These are phyloP conservation scores for Melitaea athalia DNA, from an alignment of 2,888 invertebrate genomes.

Conservation along the genomic window DNA sequence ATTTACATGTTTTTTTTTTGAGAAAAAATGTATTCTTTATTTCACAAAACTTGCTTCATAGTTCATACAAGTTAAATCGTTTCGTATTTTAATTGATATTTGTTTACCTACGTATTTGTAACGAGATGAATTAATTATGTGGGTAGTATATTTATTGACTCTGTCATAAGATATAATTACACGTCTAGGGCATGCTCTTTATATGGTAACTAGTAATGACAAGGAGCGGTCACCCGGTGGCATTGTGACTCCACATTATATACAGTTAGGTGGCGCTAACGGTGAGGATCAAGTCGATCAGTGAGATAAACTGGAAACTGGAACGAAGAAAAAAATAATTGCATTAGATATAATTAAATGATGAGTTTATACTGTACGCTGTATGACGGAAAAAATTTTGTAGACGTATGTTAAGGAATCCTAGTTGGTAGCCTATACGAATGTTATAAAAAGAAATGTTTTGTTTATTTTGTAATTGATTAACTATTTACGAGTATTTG, in stretches of 20 bases:
- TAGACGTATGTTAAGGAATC: too few relatives aligned
- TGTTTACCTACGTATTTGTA: constrained; percentile 22
- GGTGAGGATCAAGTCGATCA: constrained; percentile 46
- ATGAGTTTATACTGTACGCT: not conserved
- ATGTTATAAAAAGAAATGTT: too few relatives aligned
- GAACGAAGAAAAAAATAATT: constrained; percentile 32
- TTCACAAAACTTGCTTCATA: too few relatives aligned
- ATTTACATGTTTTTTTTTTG: too few relatives aligned
- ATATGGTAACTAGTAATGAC: constrained; percentile 39
- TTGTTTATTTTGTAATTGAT: too few relatives aligned
- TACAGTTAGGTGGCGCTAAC: constrained; percentile 65
- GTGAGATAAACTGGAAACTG: constrained; percentile 36
- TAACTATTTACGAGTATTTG: too few relatives aligned
- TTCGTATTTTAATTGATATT: not conserved
- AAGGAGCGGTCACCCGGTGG: constrained; percentile 42
- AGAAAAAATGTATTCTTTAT: too few relatives aligned
- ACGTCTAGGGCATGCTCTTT: constrained; percentile 36
- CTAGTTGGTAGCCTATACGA: too few relatives aligned
- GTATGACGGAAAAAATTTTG: too few relatives aligned
- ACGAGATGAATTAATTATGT: constrained; percentile 26
- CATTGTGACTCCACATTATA: constrained; percentile 54
- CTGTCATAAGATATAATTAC: constrained; percentile 36
- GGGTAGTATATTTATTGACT: constrained; percentile 31
- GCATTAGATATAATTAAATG: constrained; percentile 9
- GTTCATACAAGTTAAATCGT: not conserved